These are phyloP conservation scores for Sebastes matsubarae DNA, from an alignment of 2,797 vertebrate genomes.

Conservation along the genomic window DNA sequence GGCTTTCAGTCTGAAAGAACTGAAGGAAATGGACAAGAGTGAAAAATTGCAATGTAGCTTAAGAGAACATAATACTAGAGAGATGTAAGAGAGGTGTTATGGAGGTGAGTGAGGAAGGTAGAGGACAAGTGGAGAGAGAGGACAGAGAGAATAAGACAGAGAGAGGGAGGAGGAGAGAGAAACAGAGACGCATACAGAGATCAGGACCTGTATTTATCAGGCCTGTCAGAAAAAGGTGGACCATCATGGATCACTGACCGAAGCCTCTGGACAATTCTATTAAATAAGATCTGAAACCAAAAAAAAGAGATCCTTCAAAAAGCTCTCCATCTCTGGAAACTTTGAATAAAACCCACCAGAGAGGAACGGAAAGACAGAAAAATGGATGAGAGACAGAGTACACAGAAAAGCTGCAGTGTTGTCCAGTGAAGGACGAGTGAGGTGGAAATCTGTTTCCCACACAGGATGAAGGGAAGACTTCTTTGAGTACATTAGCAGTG, in stretches of 20 bases:
- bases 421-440: not conserved
- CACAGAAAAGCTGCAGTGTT: not conserved
- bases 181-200: conserved; percentile 35
- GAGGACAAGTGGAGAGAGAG: conserved; percentile 24
- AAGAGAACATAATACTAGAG: conserved; percentile 10
- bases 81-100: conserved; percentile 2
- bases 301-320: conserved; percentile 33
- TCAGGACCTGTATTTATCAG: conserved; percentile 69
- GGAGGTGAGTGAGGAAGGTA: conserved; percentile 23
- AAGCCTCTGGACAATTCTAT: conserved; percentile 62
- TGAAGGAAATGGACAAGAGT: conserved; percentile 1
- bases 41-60: conserved; percentile 29
- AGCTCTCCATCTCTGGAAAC: conserved; percentile 38
- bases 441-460: not conserved
- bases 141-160: not conserved
- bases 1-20: conserved; percentile 7
- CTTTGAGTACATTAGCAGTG: conserved; percentile 12
- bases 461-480: not conserved
- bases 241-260: conserved; percentile 65
- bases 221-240: conserved; percentile 54
- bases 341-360: conserved; percentile 25
- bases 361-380: not conserved
- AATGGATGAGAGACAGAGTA: not conserved
- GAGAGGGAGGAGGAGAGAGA: not conserved
- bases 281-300: conserved; percentile 55